Evolutionary conservation across 2,113 vertebrate species (phyloP).

Genomic region (Chloebia gouldiae): DNA sequence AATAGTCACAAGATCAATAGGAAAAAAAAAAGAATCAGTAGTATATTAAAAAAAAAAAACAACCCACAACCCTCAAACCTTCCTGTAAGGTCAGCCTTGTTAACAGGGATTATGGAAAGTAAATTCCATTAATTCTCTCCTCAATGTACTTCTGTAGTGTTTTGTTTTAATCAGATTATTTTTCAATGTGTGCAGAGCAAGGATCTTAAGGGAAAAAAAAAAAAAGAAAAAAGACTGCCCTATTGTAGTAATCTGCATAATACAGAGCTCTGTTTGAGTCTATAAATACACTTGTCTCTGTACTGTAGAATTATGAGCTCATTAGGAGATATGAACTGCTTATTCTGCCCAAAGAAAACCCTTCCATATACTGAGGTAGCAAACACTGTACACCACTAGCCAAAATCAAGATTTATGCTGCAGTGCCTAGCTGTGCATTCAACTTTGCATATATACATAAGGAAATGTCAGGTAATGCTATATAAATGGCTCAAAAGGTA

Average conservation of each 20-base stretch:
- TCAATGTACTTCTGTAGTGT: conserved; percentile 33
- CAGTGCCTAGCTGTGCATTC: neutral
- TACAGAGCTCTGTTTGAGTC: conserved; percentile 10
- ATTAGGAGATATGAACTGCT: neutral
- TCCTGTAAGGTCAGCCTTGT: conserved; percentile 47
- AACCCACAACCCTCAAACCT: neutral
- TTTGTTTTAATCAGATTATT: conserved; percentile 62
- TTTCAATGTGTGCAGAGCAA: neutral
- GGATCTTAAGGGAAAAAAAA: neutral
- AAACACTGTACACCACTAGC: neutral
- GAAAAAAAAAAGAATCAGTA: conserved; percentile 21
- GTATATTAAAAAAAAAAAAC: neutral
- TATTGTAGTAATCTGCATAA: conserved; percentile 38
- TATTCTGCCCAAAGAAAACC: neutral
- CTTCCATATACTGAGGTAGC: neutral
- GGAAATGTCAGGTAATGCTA: neutral
- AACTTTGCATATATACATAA: neutral
- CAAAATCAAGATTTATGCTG: neutral
- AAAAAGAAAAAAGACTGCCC: neutral
- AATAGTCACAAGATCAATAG: neutral
- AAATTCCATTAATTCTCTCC: conserved; percentile 42
- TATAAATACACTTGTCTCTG: conserved; percentile 18
- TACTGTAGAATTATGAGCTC: neutral
- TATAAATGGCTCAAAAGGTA: neutral
- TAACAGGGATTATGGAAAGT: conserved; percentile 36